phyloP scores from a whole-genome alignment of 1,140 invertebrate species.

The Hirudo medicinalis region DNA sequence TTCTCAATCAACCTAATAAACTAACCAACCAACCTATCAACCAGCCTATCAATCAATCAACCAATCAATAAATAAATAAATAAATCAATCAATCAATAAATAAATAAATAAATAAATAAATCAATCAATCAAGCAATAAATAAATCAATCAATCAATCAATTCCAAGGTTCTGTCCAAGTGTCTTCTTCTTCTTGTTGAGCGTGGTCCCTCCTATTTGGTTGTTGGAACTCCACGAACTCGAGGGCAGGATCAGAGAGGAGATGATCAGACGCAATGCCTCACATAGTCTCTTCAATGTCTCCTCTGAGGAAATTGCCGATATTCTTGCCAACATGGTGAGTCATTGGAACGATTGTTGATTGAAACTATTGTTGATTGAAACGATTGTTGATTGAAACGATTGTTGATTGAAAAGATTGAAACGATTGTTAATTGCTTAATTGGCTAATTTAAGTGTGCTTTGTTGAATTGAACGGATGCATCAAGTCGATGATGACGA shows the following conservation, averaged over 20 bases:
- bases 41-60: too few relatives aligned
- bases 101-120: too few relatives aligned
- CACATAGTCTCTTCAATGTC: not conserved
- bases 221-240: slow-evolving; percentile 38
- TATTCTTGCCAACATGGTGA: slow-evolving; percentile 10
- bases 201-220: slow-evolving; percentile 40
- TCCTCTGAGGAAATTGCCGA: slow-evolving; percentile 12
- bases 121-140: too few relatives aligned
- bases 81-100: too few relatives aligned
- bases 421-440: not conserved
- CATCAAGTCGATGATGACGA: too few relatives aligned
- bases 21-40: too few relatives aligned
- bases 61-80: too few relatives aligned
- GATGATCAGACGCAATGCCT: not conserved
- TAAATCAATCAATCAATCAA: not conserved
- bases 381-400: not conserved
- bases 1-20: too few relatives aligned
- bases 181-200: slow-evolving; percentile 38
- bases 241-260: slow-evolving; percentile 25
- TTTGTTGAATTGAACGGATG: not conserved
- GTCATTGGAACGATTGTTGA: not conserved
- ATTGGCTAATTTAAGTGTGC: not conserved
- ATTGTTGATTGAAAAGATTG: not conserved
- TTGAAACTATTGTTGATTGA: too few relatives aligned
- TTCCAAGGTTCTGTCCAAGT: slow-evolving; percentile 39